Evolutionary conservation across 2,797 vertebrate genomes (phyloP).

Genomic region (Helarctos malayanus): DNA sequence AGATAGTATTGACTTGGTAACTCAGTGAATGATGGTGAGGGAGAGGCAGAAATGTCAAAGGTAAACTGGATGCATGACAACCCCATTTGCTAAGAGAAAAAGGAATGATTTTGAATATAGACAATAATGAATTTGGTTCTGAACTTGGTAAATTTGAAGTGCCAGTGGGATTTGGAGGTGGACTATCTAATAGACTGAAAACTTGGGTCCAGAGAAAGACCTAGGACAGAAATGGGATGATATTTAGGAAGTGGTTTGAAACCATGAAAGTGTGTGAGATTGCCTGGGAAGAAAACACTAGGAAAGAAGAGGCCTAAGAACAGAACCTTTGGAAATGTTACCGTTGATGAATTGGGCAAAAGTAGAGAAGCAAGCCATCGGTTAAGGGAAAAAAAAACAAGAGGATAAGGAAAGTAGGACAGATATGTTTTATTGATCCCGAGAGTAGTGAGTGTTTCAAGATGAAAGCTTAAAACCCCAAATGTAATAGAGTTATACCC

Average conservation of each 20-base stretch:
- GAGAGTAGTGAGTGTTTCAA: background rate
- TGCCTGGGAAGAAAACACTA: background rate
- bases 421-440: background rate
- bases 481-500: background rate
- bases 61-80: background rate
- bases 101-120: background rate
- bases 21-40: background rate
- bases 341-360: background rate
- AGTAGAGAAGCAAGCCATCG: background rate
- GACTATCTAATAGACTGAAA: background rate
- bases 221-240: background rate
- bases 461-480: background rate
- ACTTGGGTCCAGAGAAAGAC: background rate
- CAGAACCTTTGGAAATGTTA: constrained; percentile 3
- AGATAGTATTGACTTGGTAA: background rate
- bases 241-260: background rate
- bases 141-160: background rate
- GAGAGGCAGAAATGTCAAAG: background rate
- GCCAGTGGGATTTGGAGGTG: background rate
- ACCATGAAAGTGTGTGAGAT: background rate
- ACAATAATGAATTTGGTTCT: background rate
- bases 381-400: background rate
- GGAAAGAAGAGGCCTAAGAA: background rate
- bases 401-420: background rate
- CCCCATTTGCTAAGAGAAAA: background rate